These are phyloP conservation scores for Agapornis roseicollis DNA, from an alignment of 2,113 vertebrate genomes.

Conservation along the genomic window DNA sequence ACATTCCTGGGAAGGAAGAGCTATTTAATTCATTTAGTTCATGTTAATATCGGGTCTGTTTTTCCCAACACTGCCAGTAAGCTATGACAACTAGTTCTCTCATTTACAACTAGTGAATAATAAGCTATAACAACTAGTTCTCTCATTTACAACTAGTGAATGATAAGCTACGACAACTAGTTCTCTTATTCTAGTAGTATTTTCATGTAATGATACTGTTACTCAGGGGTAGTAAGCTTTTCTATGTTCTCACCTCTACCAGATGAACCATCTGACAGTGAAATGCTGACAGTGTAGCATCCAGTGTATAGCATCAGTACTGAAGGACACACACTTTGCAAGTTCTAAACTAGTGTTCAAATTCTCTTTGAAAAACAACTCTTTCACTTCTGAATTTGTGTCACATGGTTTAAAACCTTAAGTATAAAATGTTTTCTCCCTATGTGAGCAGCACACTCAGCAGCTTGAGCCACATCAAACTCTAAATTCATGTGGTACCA, in stretches of 20 bases:
- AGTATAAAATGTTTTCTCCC: not conserved
- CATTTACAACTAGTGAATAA: not conserved
- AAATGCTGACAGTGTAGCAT: not conserved
- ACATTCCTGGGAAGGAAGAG: not conserved
- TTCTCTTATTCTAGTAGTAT: not conserved
- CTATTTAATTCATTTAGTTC: not conserved
- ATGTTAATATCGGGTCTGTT: not conserved
- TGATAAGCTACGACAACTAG: not conserved
- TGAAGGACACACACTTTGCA: not conserved
- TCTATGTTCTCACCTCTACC: not conserved
- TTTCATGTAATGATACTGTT: not conserved
- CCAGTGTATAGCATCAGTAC: not conserved
- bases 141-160: not conserved
- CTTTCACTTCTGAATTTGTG: not conserved
- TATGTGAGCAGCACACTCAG: not conserved
- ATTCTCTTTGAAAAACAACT: not conserved
- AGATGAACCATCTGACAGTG: not conserved
- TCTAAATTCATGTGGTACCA: not conserved
- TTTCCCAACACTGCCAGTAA: not conserved
- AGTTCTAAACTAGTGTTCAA: not conserved
- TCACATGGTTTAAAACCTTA: not conserved
- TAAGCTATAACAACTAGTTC: not conserved
- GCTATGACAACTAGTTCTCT: not conserved
- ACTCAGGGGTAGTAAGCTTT: not conserved
- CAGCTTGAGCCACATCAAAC: not conserved